Evolutionary conservation across 2,888 invertebrate genomes (phyloP).

Genomic region (Tricholauxania praeusta): DNA sequence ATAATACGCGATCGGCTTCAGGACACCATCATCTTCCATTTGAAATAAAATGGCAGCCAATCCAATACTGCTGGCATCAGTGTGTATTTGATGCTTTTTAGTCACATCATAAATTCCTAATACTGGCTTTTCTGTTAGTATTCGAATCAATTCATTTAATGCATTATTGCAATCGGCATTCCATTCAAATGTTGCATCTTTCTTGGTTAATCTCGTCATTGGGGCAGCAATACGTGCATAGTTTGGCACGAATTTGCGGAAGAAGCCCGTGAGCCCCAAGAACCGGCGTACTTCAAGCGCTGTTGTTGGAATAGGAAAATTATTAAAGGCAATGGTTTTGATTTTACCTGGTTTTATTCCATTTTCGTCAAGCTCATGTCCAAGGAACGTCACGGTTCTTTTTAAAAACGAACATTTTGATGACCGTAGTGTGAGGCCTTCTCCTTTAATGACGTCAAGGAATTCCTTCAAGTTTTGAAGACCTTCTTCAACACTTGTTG

Average conservation of each 20-base stretch:
- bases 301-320: slow-evolving; percentile 49
- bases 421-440: slow-evolving; percentile 34
- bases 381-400: neutral
- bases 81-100: slow-evolving; percentile 36
- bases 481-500: slow-evolving; percentile 27
- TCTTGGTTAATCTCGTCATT: slow-evolving; percentile 45
- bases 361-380: slow-evolving; percentile 5
- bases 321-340: slow-evolving; percentile 49
- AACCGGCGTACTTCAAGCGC: slow-evolving; percentile 52
- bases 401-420: slow-evolving; percentile 11
- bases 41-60: slow-evolving; percentile 32
- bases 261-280: slow-evolving; percentile 51
- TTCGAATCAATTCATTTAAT: neutral
- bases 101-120: slow-evolving; percentile 31
- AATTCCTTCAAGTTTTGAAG: slow-evolving; percentile 28
- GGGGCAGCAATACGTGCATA: slow-evolving; percentile 50
- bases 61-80: slow-evolving; percentile 37
- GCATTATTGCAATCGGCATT: neutral
- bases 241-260: slow-evolving; percentile 40
- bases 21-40: slow-evolving; percentile 4
- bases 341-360: slow-evolving; percentile 2
- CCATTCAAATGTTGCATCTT: slow-evolving; percentile 11
- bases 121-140: slow-evolving; percentile 28
- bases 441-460: slow-evolving; percentile 13
- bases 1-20: slow-evolving; percentile 9